These are phyloP conservation scores for Globodera rostochiensis DNA, from an alignment of 1,140 invertebrate species.

Conservation along the genomic window DNA sequence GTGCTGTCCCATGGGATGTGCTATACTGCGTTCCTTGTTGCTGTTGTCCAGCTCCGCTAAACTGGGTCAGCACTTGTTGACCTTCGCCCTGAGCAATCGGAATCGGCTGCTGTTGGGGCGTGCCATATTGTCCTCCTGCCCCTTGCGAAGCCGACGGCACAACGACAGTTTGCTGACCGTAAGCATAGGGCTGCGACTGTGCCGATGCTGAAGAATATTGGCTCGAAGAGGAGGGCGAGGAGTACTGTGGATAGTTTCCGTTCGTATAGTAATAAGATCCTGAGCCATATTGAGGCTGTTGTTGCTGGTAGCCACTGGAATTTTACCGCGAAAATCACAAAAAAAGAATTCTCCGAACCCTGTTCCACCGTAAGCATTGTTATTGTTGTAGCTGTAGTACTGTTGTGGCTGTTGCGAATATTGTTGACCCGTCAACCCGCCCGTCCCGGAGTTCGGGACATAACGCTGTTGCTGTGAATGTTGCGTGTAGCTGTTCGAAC, in stretches of 20 bases:
- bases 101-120: conserved; percentile 14
- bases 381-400: conserved; percentile 7
- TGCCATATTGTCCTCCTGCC: conserved; percentile 21
- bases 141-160: background rate
- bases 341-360: background rate
- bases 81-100: background rate
- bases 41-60: conserved; percentile 18
- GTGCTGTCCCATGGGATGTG: background rate
- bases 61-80: conserved; percentile 19
- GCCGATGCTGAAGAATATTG: conserved; percentile 3
- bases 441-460: background rate
- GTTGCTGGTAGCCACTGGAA: background rate
- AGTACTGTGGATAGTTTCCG: conserved; percentile 12
- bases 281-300: background rate
- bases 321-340: too few species aligned
- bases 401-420: conserved; percentile 15
- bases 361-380: background rate
- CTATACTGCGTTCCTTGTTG: background rate
- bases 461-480: conserved; percentile 18
- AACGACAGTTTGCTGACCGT: conserved; percentile 12
- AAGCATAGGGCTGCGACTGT: conserved; percentile 2
- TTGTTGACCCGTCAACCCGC: background rate
- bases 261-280: background rate
- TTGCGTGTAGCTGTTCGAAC: conserved; percentile 19
- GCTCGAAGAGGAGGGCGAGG: background rate